Evolutionary conservation across 1,140 invertebrate genomes (phyloP).

Genomic region (Zaprionus taronus): DNA sequence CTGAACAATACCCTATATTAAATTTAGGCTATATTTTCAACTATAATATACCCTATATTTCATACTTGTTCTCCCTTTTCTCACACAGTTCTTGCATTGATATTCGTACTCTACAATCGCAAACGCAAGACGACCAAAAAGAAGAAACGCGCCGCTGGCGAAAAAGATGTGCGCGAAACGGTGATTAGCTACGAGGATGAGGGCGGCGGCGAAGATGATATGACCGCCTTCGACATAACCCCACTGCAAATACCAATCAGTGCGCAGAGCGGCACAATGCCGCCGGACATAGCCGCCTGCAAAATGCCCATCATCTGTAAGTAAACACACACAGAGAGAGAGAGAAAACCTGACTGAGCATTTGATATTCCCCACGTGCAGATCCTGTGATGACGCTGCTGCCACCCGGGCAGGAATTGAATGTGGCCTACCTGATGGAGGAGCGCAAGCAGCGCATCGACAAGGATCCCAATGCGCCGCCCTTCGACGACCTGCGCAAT

Average conservation of each 20-base stretch:
- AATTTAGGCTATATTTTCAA: not conserved
- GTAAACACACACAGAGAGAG: constrained; percentile 75
- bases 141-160: constrained; percentile 98
- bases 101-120: constrained; percentile 97
- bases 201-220: constrained; percentile 98
- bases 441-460: constrained; percentile 97
- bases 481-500: constrained; percentile 98
- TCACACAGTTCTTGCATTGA: constrained; percentile 93
- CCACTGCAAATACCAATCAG: constrained; percentile 98
- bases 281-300: constrained; percentile 90
- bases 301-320: constrained; percentile 91
- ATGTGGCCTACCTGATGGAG: constrained; percentile 98
- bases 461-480: constrained; percentile 97
- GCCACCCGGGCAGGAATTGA: constrained; percentile 90
- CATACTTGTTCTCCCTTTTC: not conserved
- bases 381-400: constrained; percentile 86
- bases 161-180: constrained; percentile 98
- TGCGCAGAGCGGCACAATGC: constrained; percentile 87
- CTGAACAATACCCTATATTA: not conserved
- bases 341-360: not conserved
- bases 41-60: not conserved
- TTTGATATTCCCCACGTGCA: constrained; percentile 57
- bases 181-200: constrained; percentile 99
- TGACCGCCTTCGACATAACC: constrained; percentile 99
- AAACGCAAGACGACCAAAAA: constrained; percentile 92